Conservation (phyloP, 2,113 vertebrate genomes). For the Phoxinus phoxinus region DNA sequence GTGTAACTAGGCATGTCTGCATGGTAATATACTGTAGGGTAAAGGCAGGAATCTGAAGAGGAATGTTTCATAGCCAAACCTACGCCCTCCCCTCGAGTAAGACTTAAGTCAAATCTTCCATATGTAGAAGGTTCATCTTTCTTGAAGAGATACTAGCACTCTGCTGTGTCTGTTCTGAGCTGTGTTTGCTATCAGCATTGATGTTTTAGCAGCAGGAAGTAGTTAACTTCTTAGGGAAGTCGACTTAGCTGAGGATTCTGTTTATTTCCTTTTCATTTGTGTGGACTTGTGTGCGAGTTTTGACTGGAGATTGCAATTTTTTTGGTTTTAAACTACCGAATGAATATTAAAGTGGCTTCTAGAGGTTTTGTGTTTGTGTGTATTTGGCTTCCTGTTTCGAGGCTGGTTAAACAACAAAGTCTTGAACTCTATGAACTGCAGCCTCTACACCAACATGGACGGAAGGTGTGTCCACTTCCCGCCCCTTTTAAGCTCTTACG, state of each 20-base stretch:
- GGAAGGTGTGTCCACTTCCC: constrained; percentile 10
- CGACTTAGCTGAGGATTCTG: neutral
- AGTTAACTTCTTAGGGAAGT: constrained; percentile 32
- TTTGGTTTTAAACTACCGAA: neutral
- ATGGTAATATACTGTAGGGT: neutral
- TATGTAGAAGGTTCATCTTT: constrained; percentile 44
- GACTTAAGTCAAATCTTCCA: constrained; percentile 13
- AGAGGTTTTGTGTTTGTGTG: neutral
- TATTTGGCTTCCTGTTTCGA: constrained; percentile 49
- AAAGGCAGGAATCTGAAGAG: constrained; percentile 11
- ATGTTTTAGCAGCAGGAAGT: constrained; percentile 44
- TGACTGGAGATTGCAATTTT: no score
- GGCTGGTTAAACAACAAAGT: constrained; percentile 40
- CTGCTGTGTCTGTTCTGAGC: neutral
- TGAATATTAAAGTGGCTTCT: neutral
- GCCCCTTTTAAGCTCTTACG: neutral
- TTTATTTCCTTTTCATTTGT: constrained; percentile 24
- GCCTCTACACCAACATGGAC: neutral
- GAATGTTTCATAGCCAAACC: constrained; percentile 28
- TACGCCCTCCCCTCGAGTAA: neutral
- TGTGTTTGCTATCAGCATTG: neutral
- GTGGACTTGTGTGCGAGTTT: neutral
- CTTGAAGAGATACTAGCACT: constrained; percentile 42
- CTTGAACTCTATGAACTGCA: constrained; percentile 41
- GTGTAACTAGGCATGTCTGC: neutral